Percentiles rank a stretch among this genome's conserved stretches.
Evolutionary conservation across 2,797 vertebrate species (phyloP).

Genomic region (Gallinago stenura): DNA sequence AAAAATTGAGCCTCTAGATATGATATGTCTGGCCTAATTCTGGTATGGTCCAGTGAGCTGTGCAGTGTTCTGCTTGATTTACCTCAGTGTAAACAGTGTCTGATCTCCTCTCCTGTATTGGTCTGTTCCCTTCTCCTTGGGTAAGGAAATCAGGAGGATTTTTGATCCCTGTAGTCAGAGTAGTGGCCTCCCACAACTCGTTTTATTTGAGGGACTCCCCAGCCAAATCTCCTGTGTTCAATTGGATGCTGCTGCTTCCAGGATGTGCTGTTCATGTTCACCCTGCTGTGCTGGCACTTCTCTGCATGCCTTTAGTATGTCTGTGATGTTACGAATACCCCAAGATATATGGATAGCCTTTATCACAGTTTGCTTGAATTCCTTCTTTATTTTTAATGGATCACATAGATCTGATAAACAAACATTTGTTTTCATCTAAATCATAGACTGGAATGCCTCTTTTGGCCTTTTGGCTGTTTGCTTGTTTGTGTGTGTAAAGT

Average conservation of each 20-base stretch:
- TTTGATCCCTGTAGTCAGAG: background rate
- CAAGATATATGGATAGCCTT: background rate
- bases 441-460: background rate
- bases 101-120: background rate
- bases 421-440: slow-evolving; percentile 4
- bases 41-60: slow-evolving; percentile 40
- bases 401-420: background rate
- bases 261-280: slow-evolving; percentile 25
- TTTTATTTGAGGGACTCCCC: slow-evolving; percentile 16
- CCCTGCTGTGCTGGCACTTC: slow-evolving; percentile 40
- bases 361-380: slow-evolving; percentile 17
- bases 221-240: slow-evolving; percentile 31
- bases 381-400: slow-evolving; percentile 30
- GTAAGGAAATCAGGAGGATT: slow-evolving; percentile 11
- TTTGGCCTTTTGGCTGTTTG: slow-evolving; percentile 1
- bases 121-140: background rate
- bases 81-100: slow-evolving; percentile 37
- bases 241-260: slow-evolving; percentile 41
- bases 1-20: background rate
- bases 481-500: background rate
- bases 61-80: slow-evolving; percentile 56
- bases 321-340: background rate
- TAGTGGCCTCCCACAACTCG: background rate
- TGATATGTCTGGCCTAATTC: slow-evolving; percentile 55
- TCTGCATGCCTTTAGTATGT: background rate